Evolutionary conservation across 1,140 invertebrate genomes (phyloP).

Genomic region (Chionoecetes opilio): DNA sequence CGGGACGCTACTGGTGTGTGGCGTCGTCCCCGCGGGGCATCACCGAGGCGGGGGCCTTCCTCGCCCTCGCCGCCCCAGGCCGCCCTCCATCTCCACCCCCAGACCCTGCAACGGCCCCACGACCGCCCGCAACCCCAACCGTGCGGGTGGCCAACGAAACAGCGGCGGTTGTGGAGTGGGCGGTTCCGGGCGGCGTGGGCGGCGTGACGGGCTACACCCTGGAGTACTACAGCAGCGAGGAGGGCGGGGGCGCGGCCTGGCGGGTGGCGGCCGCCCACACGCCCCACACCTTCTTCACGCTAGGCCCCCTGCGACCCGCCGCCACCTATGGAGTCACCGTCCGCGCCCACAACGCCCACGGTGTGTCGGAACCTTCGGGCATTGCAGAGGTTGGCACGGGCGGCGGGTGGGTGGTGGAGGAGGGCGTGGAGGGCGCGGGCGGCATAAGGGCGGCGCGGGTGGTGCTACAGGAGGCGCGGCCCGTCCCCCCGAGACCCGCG

Average conservation of each 20-base stretch:
- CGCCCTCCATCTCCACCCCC: slow-evolving; percentile 54
- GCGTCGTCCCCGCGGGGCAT: slow-evolving; percentile 73
- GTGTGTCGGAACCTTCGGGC: slow-evolving; percentile 77
- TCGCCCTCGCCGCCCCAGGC: slow-evolving; percentile 31
- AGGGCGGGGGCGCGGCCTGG: slow-evolving; percentile 71
- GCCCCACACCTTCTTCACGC: slow-evolving; percentile 54
- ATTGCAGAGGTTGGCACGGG: slow-evolving; percentile 77
- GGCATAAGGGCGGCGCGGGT: slow-evolving; percentile 65
- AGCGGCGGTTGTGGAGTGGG: slow-evolving; percentile 75
- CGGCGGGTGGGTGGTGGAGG: slow-evolving; percentile 50
- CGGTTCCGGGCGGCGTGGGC: slow-evolving; percentile 61
- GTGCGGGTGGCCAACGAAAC: slow-evolving; percentile 69
- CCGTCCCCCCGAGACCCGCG: slow-evolving; percentile 11
- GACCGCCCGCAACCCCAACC: slow-evolving; percentile 75
- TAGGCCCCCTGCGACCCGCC: slow-evolving; percentile 68
- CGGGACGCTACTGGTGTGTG: slow-evolving; percentile 73
- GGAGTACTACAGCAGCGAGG: slow-evolving; percentile 78
- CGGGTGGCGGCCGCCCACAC: slow-evolving; percentile 51
- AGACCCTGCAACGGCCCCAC: slow-evolving; percentile 71
- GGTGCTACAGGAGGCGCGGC: slow-evolving; percentile 61
- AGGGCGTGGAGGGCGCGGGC: background rate
- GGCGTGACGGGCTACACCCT: slow-evolving; percentile 76
- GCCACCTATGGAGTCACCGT: slow-evolving; percentile 79
- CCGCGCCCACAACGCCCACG: slow-evolving; percentile 77
- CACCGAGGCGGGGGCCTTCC: slow-evolving; percentile 65